Base-by-base conservation (phyloP, 2,113 vertebrate genomes). In the Labeo catla region DNA sequence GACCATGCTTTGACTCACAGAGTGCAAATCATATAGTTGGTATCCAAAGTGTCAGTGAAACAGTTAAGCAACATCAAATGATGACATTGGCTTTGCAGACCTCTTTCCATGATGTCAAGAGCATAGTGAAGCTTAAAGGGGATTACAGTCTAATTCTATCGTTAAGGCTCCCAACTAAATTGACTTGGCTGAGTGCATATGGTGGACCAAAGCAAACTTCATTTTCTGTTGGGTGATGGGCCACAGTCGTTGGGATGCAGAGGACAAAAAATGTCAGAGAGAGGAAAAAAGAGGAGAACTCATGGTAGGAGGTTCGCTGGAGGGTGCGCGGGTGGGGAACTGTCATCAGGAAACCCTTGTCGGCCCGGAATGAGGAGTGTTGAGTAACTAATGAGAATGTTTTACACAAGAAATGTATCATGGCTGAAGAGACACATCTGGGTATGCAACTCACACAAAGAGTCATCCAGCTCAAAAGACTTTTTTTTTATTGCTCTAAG, bases 101-200 rank as follows among this genome's bases (percentile, higher is more conserved):
- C 92, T 91, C 93, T 94, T 95, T 94, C 93, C 92, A 93, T 93
- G 93, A 94, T 94, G 94, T 94, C 93, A 94, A 91, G 93, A 92
- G 93, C 93, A 94, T 83, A 87, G 91, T 90, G 90, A 91, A 94
- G 94, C 95, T 93, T 93, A 95, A 92, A 92, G 89, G 87, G 91
- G 91, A 93, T 95, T 94, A 93, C 90, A 91, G 86, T 90, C 88
- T 92, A 90, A 92, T 92, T 89, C 91, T 90, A 91, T 85, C 88
- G 88, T 92, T 92, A 91, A 93, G 92, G 92, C 92, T 91, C 92
- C 91, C 89, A 87, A 92, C 92, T 89, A 90, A 94, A 94, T 93
- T 93, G 92, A 93, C 94, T 95, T 95, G 94, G 94, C 93, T 93
- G 87, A 81, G 88, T 86, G 84, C 79, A 84, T 87, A 84, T 86